Evolutionary conservation across 2,888 invertebrate species (phyloP).

Genomic region (Aleiodes testaceus): DNA sequence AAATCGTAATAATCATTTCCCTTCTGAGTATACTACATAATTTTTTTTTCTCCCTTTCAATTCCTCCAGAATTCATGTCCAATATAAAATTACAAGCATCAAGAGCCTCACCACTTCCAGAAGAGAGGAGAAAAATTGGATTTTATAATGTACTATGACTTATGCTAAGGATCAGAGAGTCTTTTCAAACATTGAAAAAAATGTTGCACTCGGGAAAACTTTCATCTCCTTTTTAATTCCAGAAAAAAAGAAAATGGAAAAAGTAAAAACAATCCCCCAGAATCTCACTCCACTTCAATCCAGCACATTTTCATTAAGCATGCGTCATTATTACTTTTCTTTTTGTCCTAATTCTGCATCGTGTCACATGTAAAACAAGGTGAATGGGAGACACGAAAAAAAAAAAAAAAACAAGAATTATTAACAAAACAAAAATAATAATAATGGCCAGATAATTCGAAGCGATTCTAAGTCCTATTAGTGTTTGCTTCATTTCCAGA

Average conservation of each 20-base stretch:
- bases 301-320: constrained; percentile 24
- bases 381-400: too few species aligned
- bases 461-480: constrained; percentile 72
- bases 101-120: neutral
- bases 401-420: neutral
- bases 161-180: constrained; percentile 2
- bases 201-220: constrained; percentile 1
- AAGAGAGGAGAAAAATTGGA: constrained; percentile 9
- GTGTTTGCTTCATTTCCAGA: constrained; percentile 79
- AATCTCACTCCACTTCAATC: neutral
- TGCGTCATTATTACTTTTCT: constrained; percentile 6
- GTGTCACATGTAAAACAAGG: neutral
- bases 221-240: constrained; percentile 16
- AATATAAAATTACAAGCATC: constrained; percentile 6
- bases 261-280: neutral
- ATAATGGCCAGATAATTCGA: constrained; percentile 50
- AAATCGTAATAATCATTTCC: too few species aligned
- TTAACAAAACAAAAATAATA: neutral
- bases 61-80: neutral
- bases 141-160: constrained; percentile 25
- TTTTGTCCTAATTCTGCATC: neutral
- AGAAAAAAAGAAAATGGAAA: neutral
- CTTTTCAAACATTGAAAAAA: constrained; percentile 32
- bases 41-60: neutral
- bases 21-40: neutral